Conservation (phyloP, 1,140 invertebrate genomes). For the Eriocheir sinensis region DNA sequence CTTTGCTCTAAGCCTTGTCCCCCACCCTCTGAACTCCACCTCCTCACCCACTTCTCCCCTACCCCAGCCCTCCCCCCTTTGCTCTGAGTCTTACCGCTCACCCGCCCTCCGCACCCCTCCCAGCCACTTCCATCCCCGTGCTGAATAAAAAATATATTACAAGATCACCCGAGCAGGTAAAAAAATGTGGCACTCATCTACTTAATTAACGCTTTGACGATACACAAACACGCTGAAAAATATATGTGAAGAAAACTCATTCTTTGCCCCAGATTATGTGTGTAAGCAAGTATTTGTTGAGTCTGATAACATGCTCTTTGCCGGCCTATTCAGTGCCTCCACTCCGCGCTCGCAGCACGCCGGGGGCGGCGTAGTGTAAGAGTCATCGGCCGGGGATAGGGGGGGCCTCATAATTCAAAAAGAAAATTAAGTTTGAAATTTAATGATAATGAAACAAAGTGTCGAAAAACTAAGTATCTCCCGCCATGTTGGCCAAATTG, state of each 20-base stretch:
- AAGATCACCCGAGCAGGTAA: neutral
- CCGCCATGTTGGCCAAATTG: too few species aligned
- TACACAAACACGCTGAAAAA: neutral
- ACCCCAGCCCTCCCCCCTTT: neutral
- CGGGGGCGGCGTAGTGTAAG: neutral
- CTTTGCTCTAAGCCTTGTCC: too few species aligned
- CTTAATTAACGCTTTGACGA: constrained; percentile 13
- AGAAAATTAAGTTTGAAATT: neutral
- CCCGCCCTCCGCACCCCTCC: too few species aligned
- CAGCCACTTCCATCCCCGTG: too few species aligned
- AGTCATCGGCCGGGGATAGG: neutral
- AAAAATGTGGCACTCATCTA: neutral
- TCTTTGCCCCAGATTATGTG: neutral
- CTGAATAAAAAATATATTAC: constrained; percentile 1
- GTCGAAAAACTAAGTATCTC: too few species aligned
- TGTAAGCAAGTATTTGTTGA: neutral
- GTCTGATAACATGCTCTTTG: neutral
- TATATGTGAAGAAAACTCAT: neutral
- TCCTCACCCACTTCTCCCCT: neutral
- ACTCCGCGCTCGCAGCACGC: too few species aligned
- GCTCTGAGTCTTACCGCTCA: too few species aligned
- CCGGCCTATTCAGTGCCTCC: neutral
- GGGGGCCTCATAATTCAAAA: neutral
- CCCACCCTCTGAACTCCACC: too few species aligned
- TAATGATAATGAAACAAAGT: neutral